Conservation (phyloP, 2,797 vertebrate genomes). For the Kryptolebias ocellatus region DNA sequence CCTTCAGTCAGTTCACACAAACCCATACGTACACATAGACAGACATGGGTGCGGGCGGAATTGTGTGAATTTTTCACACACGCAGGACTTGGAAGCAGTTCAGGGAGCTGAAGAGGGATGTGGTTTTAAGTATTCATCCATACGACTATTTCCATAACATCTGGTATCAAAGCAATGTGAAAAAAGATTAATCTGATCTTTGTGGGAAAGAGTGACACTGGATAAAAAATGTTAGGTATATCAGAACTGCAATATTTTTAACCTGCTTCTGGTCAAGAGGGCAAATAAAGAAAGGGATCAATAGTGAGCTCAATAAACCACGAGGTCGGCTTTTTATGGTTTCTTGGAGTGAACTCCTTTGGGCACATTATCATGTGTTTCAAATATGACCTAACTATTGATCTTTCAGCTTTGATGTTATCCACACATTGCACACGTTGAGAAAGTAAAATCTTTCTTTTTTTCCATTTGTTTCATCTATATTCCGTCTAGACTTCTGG, state of each 20-base stretch:
- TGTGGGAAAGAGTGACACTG: constrained; percentile 4
- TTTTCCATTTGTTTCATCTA: constrained; percentile 36
- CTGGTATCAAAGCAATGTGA: constrained; percentile 52
- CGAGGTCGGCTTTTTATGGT: constrained; percentile 41
- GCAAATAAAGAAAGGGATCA: constrained; percentile 36
- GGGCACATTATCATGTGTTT: constrained; percentile 41
- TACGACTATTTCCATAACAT: constrained; percentile 65
- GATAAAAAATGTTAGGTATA: constrained; percentile 15
- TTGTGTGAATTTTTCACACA: constrained; percentile 55
- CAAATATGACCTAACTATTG: constrained; percentile 27
- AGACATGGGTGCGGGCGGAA: constrained; percentile 29
- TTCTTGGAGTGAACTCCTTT: constrained; percentile 54
- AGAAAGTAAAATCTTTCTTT: constrained; percentile 20
- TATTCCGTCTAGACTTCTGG: constrained; percentile 50
- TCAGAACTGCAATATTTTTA: constrained; percentile 31
- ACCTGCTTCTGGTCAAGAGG: constrained; percentile 33
- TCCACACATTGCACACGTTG: constrained; percentile 25
- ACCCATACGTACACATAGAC: constrained; percentile 17
- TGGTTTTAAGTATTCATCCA: constrained; percentile 50
- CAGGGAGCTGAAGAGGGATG: constrained; percentile 44
- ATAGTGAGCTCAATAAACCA: constrained; percentile 48
- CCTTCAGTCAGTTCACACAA: constrained; percentile 33
- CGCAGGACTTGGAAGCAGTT: constrained; percentile 54
- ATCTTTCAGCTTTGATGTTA: constrained; percentile 55
- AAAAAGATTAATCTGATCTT: constrained; percentile 27